Conservation (phyloP, 2,888 invertebrate genomes). For the Pseudococcus viburni region DNA sequence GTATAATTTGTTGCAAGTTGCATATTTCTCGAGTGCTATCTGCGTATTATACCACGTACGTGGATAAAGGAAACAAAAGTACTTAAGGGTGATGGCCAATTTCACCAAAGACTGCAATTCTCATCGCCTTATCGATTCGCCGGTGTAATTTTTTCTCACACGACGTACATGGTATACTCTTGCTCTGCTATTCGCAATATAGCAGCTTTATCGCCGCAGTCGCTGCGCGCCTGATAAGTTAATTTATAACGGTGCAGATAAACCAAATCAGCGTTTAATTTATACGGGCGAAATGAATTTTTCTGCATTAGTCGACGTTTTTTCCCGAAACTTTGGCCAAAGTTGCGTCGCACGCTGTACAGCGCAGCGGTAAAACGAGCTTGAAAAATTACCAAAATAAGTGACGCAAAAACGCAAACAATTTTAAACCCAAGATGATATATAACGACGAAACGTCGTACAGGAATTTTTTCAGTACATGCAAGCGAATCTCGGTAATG, state of each 20-base stretch:
- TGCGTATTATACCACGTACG: not conserved
- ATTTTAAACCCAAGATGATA: conserved; percentile 4
- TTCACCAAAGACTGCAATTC: not conserved
- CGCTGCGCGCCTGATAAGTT: not conserved
- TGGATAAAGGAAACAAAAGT: not conserved
- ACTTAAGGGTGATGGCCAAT: not conserved
- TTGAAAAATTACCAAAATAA: conserved; percentile 33
- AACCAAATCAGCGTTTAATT: conserved; percentile 29
- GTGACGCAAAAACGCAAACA: conserved; percentile 35
- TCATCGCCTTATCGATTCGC: conserved; percentile 9
- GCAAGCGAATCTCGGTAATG: conserved; percentile 33
- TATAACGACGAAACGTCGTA: conserved; percentile 32
- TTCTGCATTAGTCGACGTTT: conserved; percentile 28
- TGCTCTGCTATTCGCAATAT: not conserved
- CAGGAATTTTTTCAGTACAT: not conserved
- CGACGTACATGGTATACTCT: not conserved
- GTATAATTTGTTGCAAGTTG: not conserved
- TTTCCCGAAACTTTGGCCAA: not conserved
- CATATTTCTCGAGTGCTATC: not conserved
- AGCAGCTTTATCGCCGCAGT: not conserved
- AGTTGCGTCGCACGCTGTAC: not conserved
- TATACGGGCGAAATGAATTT: conserved; percentile 31
- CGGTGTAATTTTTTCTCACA: conserved; percentile 15
- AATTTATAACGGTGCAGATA: conserved; percentile 22
- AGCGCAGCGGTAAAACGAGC: not conserved